Evolutionary conservation across 2,797 vertebrate species (phyloP), one percentile per base, ranked within the genome.

Genomic region (Oceanodroma leucorhoa): DNA sequence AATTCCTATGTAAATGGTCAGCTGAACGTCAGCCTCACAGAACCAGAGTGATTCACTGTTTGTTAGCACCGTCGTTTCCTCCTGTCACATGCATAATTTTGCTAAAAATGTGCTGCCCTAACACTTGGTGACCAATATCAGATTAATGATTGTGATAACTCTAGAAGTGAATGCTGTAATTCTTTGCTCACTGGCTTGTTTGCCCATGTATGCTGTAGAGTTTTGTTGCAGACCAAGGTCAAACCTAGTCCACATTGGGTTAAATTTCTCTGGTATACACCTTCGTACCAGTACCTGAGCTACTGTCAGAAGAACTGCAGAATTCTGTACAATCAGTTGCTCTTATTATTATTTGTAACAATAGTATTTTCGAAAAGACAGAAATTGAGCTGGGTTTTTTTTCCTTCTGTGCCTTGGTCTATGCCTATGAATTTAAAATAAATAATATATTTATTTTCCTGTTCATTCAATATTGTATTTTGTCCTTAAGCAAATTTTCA

Each of bases 191-290:
- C 22, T 66, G 22, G 3, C 46, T 73, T 23, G 24, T 69, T 61
- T 65, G 26, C 14, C 50, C 4, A 2, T 13, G 17, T 21, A 26
- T 2, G 20, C 20, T 11, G 2, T 3, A 27, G 45, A 40, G 2
- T 79, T 75, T 36, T 48, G 26, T 10, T 61, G 3, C 24, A 34
- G 19, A 65, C 10, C 40, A 46, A 55, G 8, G 11, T 4, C 23
- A 90, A 90, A 71, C 5, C 8, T 58, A 26, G 10, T 57, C 10
- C 29, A 38, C 24, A 32, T 0, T 40, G 20, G 17, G 8, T 48
- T 76, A 83, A 85, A 79, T n/a, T 15, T 43, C 38, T 51, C 36
- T 32, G 6, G 2, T 20, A 13, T 26, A 53, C 10, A 50, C 9
- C 6, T 40, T 66, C 6, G 2, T 55, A 24, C 27, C 50, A 60